Evolutionary conservation across 2,113 vertebrate genomes (phyloP).

Genomic region (Anhinga rufa): DNA sequence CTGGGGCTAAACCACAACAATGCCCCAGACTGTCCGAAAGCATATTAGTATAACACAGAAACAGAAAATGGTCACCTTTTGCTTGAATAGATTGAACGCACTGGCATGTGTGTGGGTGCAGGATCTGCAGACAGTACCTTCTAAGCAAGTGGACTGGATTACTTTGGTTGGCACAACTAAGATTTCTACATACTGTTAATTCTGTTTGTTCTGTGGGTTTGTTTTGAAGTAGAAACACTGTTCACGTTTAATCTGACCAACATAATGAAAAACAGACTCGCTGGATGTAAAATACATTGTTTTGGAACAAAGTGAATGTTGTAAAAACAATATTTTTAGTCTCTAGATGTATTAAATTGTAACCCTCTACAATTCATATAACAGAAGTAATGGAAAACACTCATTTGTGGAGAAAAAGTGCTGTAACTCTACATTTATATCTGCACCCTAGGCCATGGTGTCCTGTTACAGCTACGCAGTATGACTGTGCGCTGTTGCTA

Average conservation of each 20-base stretch:
- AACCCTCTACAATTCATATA: not conserved
- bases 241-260: not conserved
- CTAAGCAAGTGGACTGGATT: not conserved
- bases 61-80: conserved; percentile 40
- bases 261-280: accelerated
- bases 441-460: not conserved
- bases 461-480: not conserved
- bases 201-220: not conserved
- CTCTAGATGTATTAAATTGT: not conserved
- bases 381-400: not conserved
- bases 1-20: no score
- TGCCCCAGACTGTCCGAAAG: not conserved
- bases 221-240: not conserved
- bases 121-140: not conserved
- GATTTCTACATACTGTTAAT: not conserved
- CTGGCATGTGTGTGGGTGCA: accelerated
- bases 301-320: not conserved
- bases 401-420: not conserved
- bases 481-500: not conserved
- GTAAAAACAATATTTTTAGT: not conserved
- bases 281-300: not conserved
- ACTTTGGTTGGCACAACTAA: not conserved
- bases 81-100: not conserved
- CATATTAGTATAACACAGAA: conserved; percentile 53
- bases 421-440: not conserved